Evolutionary conservation across 2,888 invertebrate genomes (phyloP), one percentile per base, ranked within the genome.

Genomic region (Mesodorylaimus sp.): DNA sequence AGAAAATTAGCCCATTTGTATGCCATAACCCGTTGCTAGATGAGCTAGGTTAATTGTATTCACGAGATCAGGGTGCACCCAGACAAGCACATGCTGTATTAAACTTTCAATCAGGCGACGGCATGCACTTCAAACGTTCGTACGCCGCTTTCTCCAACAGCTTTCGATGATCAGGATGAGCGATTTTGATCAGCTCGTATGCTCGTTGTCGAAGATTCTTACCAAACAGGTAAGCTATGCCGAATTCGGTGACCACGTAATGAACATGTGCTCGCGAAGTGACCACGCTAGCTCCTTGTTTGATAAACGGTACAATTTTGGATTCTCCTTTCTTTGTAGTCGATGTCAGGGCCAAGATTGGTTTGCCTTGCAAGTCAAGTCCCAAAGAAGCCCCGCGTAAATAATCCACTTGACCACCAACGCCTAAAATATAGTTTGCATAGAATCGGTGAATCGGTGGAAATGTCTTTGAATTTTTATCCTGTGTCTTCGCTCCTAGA

Each of bases 391-490:
- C 83, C 24, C 89, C 91, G 50, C 87, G 77, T 57, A 88, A 81
- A 67, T 91, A 91, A 71, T 91, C 91, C 37, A 88, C 81, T 66
- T 91, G 89, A 0, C 88, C 88, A 13, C 89, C 89, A 67, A 88
- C 86, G 7, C 88, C 88, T 70, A n/a, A n/a, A n/a, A n/a, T n/a
- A n/a, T n/a, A n/a, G n/a, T n/a, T n/a, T n/a, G n/a, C n/a, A n/a
- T n/a, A n/a, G n/a, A n/a, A n/a, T n/a, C n/a, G n/a, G n/a, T n/a
- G n/a, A n/a, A n/a, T n/a, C n/a, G n/a, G n/a, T n/a, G n/a, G n/a
- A n/a, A n/a, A n/a, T n/a, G n/a, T n/a, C n/a, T n/a, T n/a, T n/a
- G n/a, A n/a, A n/a, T n/a, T n/a, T n/a, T n/a, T n/a, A n/a, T n/a
- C n/a, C n/a, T n/a, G n/a, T n/a, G n/a, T n/a, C n/a, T n/a, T n/a